Evolutionary conservation across 2,888 invertebrate genomes (phyloP), one percentile per base, ranked within the genome.

Genomic region (Plagiodera versicolora): DNA sequence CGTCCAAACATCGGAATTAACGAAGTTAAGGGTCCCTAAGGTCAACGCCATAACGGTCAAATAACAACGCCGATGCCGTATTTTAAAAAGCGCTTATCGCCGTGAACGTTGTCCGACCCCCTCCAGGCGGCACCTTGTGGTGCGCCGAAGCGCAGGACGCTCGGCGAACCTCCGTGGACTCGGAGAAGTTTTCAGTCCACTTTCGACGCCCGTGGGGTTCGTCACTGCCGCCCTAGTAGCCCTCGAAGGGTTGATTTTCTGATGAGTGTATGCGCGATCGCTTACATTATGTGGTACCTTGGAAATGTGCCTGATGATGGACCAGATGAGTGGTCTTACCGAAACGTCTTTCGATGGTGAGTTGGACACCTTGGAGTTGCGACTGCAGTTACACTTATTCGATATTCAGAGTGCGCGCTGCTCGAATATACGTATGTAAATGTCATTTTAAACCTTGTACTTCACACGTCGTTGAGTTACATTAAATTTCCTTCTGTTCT

Each of bases 21-120:
- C 44, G 44, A 49, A 50, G 53, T 39, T 52, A 47, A 59, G 64
- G 66, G 62, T 58, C 62, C 54, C 35, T 55, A 54, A 60, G 63
- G 64, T 64, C 64, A 59, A 56, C 61, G 58, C 61, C 61, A 59
- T 56, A 58, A 54, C 50, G 30, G 48, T 32, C 49, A 24, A 61
- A 63, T 44, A 59, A 58, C 58, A 62, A 62, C 64, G 64, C 61
- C 64, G 64, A 67, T 68, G 67, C 62, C 60, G 69, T 66, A 68
- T 64, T 70, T 69, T 68, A 67, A 69, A 70, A 70, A 70, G 65
- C 63, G 65, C 67, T 72, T 71, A 69, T 72, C 67, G 68, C 68
- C 24, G 24, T 72, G 73, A 71, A 74, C 73, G 69, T 74, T 74
- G 74, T 68, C 72, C 67, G 64, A 67, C 66, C 67, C 66, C 68